A percentile compares a stretch with the other conserved stretches of the same genome.
These are phyloP conservation scores for Hippoglossus hippoglossus DNA, from an alignment of 2,797 vertebrate genomes.

Conservation along the genomic window DNA sequence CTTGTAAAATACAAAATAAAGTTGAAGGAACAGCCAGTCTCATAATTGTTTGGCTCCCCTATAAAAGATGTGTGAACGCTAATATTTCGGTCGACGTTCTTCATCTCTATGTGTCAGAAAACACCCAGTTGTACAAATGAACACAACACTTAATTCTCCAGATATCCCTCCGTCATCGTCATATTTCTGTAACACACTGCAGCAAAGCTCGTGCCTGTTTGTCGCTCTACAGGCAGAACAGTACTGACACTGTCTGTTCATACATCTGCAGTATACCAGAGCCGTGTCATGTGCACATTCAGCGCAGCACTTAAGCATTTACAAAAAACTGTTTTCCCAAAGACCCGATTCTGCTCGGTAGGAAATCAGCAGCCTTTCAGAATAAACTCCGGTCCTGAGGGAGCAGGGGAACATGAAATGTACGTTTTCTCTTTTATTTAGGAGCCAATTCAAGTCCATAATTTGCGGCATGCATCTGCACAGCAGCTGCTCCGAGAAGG, in stretches of 20 bases:
- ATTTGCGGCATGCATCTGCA: conserved; percentile 42
- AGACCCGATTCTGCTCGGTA: conserved; percentile 25
- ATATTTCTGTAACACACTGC: too few relatives aligned
- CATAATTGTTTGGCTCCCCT: conserved; percentile 8
- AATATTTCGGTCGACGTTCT: neutral
- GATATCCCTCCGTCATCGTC: neutral
- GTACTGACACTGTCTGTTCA: too few relatives aligned
- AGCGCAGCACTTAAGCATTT: conserved; percentile 37
- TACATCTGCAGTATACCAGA: too few relatives aligned
- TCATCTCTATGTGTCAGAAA: neutral
- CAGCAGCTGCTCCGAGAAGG: conserved; percentile 32
- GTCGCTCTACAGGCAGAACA: too few relatives aligned
- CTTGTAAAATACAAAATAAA: neutral
- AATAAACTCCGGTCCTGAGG: conserved; percentile 10
- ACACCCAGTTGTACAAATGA: neutral
- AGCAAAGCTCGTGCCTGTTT: too few relatives aligned
- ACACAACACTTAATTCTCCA: neutral
- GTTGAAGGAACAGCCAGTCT: neutral
- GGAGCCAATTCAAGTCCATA: conserved; percentile 28
- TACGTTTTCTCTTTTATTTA: conserved; percentile 11
- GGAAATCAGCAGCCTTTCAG: conserved; percentile 1
- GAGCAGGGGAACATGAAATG: conserved; percentile 1
- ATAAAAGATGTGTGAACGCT: neutral
- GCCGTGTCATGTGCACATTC: conserved; percentile 35
- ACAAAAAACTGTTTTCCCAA: conserved; percentile 25